Percentiles rank a stretch among this genome's conserved stretches.
phyloP scores from a whole-genome alignment of 2,113 vertebrate species.

The Elachura formosa region DNA sequence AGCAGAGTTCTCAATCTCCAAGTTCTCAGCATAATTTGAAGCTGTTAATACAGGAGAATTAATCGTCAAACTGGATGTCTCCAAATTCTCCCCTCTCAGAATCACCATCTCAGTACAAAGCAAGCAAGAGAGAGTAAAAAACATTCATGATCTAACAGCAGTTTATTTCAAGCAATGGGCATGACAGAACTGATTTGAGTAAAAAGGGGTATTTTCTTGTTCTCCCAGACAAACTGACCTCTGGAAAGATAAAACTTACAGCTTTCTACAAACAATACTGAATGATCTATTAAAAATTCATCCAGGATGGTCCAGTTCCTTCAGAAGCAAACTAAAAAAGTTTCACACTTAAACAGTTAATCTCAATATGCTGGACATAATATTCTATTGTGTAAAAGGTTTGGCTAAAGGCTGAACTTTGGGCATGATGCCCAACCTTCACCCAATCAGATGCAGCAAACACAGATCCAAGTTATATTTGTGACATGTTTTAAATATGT shows the following conservation, averaged over 20 bases:
- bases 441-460: neutral
- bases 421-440: neutral
- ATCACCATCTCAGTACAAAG: neutral
- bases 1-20: neutral
- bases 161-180: neutral
- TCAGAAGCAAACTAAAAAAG: neutral
- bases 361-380: neutral
- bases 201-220: neutral
- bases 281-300: neutral
- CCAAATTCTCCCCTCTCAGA: neutral
- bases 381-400: fast-evolving
- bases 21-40: neutral
- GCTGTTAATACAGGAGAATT: neutral
- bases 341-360: neutral
- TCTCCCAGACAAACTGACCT: neutral
- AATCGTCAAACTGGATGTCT: neutral
- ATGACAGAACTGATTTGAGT: neutral
- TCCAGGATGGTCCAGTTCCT: neutral
- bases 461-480: neutral
- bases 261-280: neutral
- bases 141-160: neutral
- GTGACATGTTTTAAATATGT: neutral
- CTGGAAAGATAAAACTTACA: neutral
- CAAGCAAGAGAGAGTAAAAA: neutral
- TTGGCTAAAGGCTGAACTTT: neutral